Conservation (phyloP, 2,888 invertebrate genomes). For the Nasonia oneida region DNA sequence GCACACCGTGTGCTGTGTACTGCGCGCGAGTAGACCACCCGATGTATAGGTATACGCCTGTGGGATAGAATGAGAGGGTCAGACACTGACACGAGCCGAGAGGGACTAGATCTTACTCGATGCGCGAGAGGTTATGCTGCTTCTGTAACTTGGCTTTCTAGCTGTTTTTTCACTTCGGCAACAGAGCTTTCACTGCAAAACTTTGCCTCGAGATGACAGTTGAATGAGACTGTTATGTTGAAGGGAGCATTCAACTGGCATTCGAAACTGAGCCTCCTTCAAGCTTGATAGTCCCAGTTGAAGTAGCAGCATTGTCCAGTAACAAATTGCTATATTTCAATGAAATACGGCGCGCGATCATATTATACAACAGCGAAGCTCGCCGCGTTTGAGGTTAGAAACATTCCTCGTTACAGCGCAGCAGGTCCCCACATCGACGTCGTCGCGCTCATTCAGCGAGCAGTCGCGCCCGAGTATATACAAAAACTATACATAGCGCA, state of each 20-base stretch:
- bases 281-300: too few species aligned
- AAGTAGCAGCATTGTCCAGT: too few species aligned
- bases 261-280: too few species aligned
- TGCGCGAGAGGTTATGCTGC: background rate
- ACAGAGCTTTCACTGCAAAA: background rate
- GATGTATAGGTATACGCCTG: too few species aligned
- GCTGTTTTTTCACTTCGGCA: background rate
- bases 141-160: background rate
- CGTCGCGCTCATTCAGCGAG: background rate
- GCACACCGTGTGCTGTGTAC: background rate
- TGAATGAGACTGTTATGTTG: too few species aligned
- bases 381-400: slow-evolving; percentile 5
- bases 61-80: too few species aligned
- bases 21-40: background rate
- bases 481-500: background rate
- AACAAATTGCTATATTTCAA: too few species aligned
- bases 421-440: background rate
- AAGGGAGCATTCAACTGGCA: too few species aligned
- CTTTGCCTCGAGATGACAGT: too few species aligned
- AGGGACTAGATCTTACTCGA: background rate
- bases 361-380: background rate
- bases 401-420: background rate
- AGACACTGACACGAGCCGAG: background rate
- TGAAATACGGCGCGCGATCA: background rate
- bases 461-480: background rate